Evolutionary conservation across 2,888 invertebrate genomes (phyloP).

Genomic region (Dusona sp.): DNA sequence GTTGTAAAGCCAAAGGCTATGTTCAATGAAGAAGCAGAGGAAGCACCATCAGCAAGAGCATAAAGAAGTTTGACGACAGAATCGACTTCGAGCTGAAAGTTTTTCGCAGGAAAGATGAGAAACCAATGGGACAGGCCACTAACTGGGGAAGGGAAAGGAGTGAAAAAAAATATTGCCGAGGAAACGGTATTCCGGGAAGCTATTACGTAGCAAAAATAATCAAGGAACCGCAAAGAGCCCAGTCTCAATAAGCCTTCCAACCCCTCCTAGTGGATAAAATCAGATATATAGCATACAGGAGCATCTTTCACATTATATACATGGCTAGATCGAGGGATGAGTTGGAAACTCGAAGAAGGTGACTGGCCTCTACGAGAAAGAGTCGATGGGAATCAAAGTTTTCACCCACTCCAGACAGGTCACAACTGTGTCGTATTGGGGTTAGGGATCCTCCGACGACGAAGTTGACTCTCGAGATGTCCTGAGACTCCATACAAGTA

Average conservation of each 20-base stretch:
- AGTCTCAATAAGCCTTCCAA: constrained; percentile 59
- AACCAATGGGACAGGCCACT: constrained; percentile 50
- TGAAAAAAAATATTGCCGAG: not conserved
- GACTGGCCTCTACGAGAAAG: constrained; percentile 9
- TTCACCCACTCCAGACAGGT: constrained; percentile 60
- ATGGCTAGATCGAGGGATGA: constrained; percentile 21
- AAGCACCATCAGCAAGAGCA: constrained; percentile 49
- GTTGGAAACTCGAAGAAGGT: constrained; percentile 34
- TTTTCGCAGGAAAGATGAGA: constrained; percentile 51
- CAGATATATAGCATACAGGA: constrained; percentile 11
- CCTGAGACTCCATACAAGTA: constrained; percentile 4
- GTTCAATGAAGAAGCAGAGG: constrained; percentile 35
- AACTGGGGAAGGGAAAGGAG: constrained; percentile 37
- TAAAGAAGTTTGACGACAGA: constrained; percentile 61
- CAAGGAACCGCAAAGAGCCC: constrained; percentile 74
- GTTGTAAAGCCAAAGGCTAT: constrained; percentile 25
- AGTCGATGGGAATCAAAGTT: constrained; percentile 71
- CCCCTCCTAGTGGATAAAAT: constrained; percentile 34
- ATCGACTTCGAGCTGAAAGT: constrained; percentile 46
- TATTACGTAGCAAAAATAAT: constrained; percentile 74
- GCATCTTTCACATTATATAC: constrained; percentile 51
- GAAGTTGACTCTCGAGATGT: constrained; percentile 35
- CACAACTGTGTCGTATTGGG: constrained; percentile 35
- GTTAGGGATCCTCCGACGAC: constrained; percentile 40
- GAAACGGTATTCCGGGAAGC: constrained; percentile 59